These are phyloP conservation scores for Ectropis crepuscularia DNA, from an alignment of 2,888 invertebrate species.

Conservation along the genomic window DNA sequence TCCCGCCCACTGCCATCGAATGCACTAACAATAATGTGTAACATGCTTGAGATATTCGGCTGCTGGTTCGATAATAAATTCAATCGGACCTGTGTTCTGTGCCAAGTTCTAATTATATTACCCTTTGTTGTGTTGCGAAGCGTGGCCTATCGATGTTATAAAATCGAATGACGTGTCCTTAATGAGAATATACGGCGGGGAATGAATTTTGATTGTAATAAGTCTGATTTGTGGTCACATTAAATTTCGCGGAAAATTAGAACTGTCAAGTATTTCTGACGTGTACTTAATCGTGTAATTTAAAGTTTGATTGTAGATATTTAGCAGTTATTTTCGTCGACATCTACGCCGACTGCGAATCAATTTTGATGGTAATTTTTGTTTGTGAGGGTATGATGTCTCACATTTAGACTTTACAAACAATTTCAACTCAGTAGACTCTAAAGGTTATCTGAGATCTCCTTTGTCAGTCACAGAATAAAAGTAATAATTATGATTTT, in stretches of 20 bases:
- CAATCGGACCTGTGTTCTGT: conserved; percentile 51
- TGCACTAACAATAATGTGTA: conserved; percentile 39
- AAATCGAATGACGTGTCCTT: conserved; percentile 49
- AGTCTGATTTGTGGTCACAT: not conserved
- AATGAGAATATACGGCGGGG: conserved; percentile 37
- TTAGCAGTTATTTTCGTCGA: no score
- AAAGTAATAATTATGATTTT: no score
- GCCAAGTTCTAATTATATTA: conserved; percentile 76
- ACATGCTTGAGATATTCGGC: conserved; percentile 35
- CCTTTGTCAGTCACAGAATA: no score
- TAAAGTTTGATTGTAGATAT: no score
- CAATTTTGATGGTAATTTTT: no score
- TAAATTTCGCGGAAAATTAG: not conserved
- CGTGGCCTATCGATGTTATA: conserved; percentile 35
- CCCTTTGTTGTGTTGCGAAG: conserved; percentile 61
- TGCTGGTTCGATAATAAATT: conserved; percentile 61
- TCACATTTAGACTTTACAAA: no score
- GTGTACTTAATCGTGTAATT: no score
- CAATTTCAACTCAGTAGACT: no score
- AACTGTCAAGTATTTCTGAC: no score
- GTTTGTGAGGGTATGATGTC: no score
- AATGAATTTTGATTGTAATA: not conserved
- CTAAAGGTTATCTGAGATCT: no score
- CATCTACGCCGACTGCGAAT: no score
- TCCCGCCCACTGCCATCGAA: conserved; percentile 23